phyloP scores from a whole-genome alignment of 1,140 invertebrate genomes.

The Hylaeus anthracinus region DNA sequence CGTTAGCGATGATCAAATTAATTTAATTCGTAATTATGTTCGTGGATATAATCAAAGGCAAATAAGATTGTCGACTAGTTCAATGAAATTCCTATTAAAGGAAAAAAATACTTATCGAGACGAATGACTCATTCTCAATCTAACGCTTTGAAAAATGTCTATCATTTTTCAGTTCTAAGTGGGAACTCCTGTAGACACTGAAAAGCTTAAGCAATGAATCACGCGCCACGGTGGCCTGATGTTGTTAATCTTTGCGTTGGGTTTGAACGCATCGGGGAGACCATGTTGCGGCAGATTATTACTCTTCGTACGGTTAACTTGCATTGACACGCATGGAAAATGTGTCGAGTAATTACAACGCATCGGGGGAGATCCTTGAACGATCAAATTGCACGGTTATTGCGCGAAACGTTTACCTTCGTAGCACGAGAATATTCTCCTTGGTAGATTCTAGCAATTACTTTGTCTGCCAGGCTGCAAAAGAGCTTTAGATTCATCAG shows the following conservation, averaged over 20 bases:
- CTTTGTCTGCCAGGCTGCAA: neutral
- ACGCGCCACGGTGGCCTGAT: neutral
- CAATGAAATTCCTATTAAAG: too few relatives aligned
- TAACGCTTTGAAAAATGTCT: too few relatives aligned
- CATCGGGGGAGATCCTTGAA: conserved; percentile 2
- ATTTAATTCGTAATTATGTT: too few relatives aligned
- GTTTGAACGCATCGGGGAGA: neutral
- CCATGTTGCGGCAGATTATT: neutral
- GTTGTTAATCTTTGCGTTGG: neutral
- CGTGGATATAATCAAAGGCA: neutral
- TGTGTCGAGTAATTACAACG: conserved; percentile 1
- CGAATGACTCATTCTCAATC: too few relatives aligned
- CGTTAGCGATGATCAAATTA: too few relatives aligned
- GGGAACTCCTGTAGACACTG: neutral
- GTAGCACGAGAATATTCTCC: neutral
- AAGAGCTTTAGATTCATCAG: too few relatives aligned
- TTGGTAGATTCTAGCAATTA: neutral
- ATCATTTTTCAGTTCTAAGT: neutral
- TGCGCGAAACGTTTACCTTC: neutral
- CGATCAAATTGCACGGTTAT: neutral
- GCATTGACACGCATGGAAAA: neutral
- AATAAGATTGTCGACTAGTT: too few relatives aligned
- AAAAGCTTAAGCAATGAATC: neutral
- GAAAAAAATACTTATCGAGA: too few relatives aligned
- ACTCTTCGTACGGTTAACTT: neutral